Conservation (phyloP, 2,888 invertebrate species). For the Peribatodes rhomboidaria region DNA sequence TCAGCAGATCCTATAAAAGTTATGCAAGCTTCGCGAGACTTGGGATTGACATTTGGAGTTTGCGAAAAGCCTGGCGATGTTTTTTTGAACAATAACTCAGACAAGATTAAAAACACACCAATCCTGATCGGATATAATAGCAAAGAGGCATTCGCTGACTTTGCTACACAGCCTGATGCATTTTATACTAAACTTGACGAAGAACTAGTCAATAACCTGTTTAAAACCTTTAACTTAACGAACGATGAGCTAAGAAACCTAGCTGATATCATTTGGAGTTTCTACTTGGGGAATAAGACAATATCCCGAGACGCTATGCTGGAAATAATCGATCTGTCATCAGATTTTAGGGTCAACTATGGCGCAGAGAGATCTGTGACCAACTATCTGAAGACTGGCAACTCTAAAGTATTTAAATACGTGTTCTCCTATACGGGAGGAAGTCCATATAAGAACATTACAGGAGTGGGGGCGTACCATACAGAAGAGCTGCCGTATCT, state of each 20-base stretch:
- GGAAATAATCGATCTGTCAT: constrained; percentile 55
- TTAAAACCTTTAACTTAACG: constrained; percentile 42
- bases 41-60: constrained; percentile 50
- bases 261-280: constrained; percentile 47
- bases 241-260: constrained; percentile 45
- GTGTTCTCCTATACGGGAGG: constrained; percentile 60
- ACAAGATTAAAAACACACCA: constrained; percentile 48
- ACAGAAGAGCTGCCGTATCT: constrained; percentile 60
- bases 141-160: constrained; percentile 57
- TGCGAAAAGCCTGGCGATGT: constrained; percentile 44
- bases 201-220: constrained; percentile 44
- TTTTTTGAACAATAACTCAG: constrained; percentile 50
- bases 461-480: constrained; percentile 58
- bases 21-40: constrained; percentile 52
- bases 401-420: constrained; percentile 55
- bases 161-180: constrained; percentile 46
- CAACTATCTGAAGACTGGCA: constrained; percentile 54
- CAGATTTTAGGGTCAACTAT: constrained; percentile 55
- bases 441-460: constrained; percentile 51
- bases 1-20: constrained; percentile 56
- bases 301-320: constrained; percentile 53
- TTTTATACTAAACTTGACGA: constrained; percentile 45
- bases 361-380: constrained; percentile 59
- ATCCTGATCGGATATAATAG: constrained; percentile 64
- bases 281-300: constrained; percentile 55